Conservation (phyloP, 2,797 vertebrate species). For the Poecile montanus region DNA sequence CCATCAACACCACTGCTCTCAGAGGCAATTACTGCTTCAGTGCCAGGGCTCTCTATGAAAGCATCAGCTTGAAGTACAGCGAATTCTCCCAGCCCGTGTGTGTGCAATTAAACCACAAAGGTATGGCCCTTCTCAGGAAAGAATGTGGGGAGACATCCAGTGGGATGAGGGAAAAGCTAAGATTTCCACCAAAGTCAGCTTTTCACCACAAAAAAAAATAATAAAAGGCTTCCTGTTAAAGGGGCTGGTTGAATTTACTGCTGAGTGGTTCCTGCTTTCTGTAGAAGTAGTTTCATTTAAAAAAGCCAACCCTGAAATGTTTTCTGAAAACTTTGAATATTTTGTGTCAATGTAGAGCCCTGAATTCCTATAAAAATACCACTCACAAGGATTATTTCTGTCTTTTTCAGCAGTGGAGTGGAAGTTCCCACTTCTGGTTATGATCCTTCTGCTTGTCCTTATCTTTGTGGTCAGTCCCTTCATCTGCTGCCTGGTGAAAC, state of each 20-base stretch:
- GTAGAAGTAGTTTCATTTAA: background rate
- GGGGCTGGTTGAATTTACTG: background rate
- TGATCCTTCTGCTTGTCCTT: background rate
- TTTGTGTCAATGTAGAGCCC: background rate
- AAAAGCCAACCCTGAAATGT: background rate
- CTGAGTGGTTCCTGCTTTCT: background rate
- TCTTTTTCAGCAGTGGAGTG: background rate
- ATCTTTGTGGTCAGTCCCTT: background rate
- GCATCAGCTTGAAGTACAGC: slow-evolving; percentile 50
- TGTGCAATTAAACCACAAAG: slow-evolving; percentile 33
- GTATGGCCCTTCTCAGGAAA: background rate
- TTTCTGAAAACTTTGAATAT: background rate
- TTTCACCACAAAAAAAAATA: background rate
- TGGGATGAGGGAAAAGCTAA: background rate
- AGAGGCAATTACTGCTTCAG: slow-evolving; percentile 64
- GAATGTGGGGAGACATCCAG: too few relatives aligned
- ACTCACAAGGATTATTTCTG: background rate
- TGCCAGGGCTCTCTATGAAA: slow-evolving; percentile 61
- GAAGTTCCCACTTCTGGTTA: background rate
- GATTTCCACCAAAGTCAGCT: background rate
- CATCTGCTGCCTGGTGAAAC: slow-evolving; percentile 4
- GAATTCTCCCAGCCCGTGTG: slow-evolving; percentile 69
- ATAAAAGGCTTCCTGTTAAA: background rate
- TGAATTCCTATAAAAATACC: background rate
- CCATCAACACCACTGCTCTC: background rate